Percentiles rank a stretch among this genome's conserved stretches.
These are phyloP conservation scores for Drosophila ohnishii DNA, from an alignment of 1,140 invertebrate genomes.

Conservation along the genomic window DNA sequence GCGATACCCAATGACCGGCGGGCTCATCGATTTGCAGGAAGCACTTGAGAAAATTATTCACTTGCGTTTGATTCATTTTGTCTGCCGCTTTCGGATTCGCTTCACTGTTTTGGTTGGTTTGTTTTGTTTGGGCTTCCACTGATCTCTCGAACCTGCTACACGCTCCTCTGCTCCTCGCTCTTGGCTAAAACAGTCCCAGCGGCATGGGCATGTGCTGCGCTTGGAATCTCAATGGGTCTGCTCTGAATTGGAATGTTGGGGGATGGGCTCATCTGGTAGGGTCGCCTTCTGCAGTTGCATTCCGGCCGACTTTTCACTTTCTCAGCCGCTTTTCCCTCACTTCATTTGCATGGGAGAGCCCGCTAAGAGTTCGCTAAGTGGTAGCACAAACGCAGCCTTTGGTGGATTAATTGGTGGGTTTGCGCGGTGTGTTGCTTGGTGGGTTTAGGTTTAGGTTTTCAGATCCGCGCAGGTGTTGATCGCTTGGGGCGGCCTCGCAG, in stretches of 20 bases:
- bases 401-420: slow-evolving; percentile 8
- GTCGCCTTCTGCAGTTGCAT: slow-evolving; percentile 35
- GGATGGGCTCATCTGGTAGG: slow-evolving; percentile 30
- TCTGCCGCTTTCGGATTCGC: slow-evolving; percentile 28
- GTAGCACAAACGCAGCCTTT: slow-evolving; percentile 19
- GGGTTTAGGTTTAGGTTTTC: not conserved
- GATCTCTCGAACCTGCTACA: slow-evolving; percentile 32
- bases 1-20: slow-evolving; percentile 52
- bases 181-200: slow-evolving; percentile 40
- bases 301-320: slow-evolving; percentile 35
- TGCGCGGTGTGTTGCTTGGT: not conserved
- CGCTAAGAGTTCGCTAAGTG: slow-evolving; percentile 12
- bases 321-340: slow-evolving; percentile 37
- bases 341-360: slow-evolving; percentile 21
- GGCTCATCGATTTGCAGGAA: slow-evolving; percentile 79
- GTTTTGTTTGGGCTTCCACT: slow-evolving; percentile 39
- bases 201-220: slow-evolving; percentile 30
- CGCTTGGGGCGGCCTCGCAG: slow-evolving; percentile 62
- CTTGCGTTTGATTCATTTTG: slow-evolving; percentile 78
- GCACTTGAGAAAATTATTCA: slow-evolving; percentile 78
- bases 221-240: slow-evolving; percentile 38
- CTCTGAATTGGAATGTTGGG: slow-evolving; percentile 25
- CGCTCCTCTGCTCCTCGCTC: slow-evolving; percentile 18
- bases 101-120: slow-evolving; percentile 11
- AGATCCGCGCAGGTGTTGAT: slow-evolving; percentile 22